Base-by-base conservation (phyloP, 2,113 vertebrate species). In the Amphiprion percula region DNA sequence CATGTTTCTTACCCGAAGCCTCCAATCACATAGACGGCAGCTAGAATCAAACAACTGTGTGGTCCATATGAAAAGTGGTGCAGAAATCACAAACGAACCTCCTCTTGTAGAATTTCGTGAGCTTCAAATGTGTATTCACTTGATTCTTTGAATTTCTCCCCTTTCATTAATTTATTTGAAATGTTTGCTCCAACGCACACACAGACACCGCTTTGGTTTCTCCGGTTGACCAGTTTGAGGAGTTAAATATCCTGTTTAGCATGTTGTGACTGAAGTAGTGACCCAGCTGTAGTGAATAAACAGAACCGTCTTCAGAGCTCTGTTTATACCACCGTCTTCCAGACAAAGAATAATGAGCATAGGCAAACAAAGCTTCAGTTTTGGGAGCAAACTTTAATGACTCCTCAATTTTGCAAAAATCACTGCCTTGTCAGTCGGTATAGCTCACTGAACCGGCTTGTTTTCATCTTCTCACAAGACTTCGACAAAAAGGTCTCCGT, bases 301-400 rank as follows among this genome's bases (percentile, higher is more conserved):
- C 44, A 81, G 9, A 37, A 8, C 16, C 7, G 33, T 54, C 82
- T 39, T 28, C 11, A 17, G 28, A 59, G 52, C 52, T 63, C 21
- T 60, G 55, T 83, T 76, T 54, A 65, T 65, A 11, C 16, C 44
- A 7, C 9, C 1, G 2, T 74, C 53, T 66, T 53, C 47, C 53
- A 71, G 44, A 73, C 72, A 80, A 65, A 66, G 63, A 62, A 63
- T 55, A 88, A 82, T 87, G 65, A 80, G 1, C 71, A 83, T 70
- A 46, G 47, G 53, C 44, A 89, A 87, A 77, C 69, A 62, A 41
- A 53, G 52, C 62, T 60, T 74, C 59, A 61, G 4, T 78, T 66
- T 65, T 58, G 68, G 37, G 56, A 80, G 74, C 84, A 68, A 79
- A 81, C 54, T 71, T 74, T 52, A 81, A 83, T 52, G 79, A 90